Evolutionary conservation across 2,797 vertebrate genomes (phyloP).

Genomic region (Petrocephalus schoutedeni): DNA sequence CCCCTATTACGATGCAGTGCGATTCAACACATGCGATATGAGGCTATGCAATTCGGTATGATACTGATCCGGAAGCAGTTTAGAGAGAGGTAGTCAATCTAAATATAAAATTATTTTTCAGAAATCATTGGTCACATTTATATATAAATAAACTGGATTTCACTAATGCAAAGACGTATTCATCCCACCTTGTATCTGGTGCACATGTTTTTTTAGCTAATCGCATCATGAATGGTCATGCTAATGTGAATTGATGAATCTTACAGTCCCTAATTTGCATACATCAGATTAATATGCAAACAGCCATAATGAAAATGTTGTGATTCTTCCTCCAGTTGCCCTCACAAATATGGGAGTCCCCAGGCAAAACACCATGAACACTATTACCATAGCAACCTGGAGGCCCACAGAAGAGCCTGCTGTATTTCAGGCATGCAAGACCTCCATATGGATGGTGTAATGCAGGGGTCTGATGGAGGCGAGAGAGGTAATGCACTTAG

Average conservation of each 20-base stretch:
- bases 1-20: too few species aligned
- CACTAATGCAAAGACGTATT: not conserved
- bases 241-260: not conserved
- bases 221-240: not conserved
- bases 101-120: not conserved
- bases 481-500: not conserved
- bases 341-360: not conserved
- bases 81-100: not conserved
- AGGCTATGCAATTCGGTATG: not conserved
- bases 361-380: not conserved
- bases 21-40: too few species aligned
- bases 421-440: not conserved
- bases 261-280: not conserved
- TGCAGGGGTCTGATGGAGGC: not conserved
- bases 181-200: not conserved
- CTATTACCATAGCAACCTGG: not conserved
- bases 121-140: not conserved
- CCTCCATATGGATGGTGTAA: not conserved
- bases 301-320: not conserved
- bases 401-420: not conserved
- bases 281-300: not conserved
- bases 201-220: not conserved
- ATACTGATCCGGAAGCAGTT: not conserved
- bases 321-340: not conserved
- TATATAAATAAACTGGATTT: not conserved